Evolutionary conservation across 2,888 invertebrate genomes (phyloP), one percentile per base, ranked within the genome.

Genomic region (Caenorhabditis angaria): DNA sequence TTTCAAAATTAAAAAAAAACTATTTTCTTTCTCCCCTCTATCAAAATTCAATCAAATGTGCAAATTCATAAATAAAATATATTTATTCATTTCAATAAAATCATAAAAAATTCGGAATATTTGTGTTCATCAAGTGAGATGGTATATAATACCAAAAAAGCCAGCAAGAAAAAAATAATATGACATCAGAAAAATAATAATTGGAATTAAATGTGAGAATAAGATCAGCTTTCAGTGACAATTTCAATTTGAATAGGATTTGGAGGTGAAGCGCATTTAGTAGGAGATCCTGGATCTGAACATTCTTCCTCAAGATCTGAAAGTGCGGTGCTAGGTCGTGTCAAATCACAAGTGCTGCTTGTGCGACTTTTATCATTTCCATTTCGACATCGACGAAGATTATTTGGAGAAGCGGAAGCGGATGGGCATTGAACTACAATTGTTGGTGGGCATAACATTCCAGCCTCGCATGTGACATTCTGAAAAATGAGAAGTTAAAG

Each of bases 391-490:
- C 78, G 32, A 53, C 59, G 59, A 48, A 71, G 63, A 50, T 79
- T 76, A 54, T 72, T 76, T 8, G 80, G 80, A 10, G 80, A 80
- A 2, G 70, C 62, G 27, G 76, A 80, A 50, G 74, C 55, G 2
- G 80, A 80, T 18, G 80, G 80, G 29, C 80, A 77, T 61, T 80
- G 76, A 4, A 80, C 80, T 22, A 80, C 80, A 22, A 80, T 80
- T 1, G 76, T 72, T 22, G 80, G 80, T 14, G 80, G 80, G 47
- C 71, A 70, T 25, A 78, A 55, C 68, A 78, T 61, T 59, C 73
- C 75, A 48, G 75, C 70, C 20, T 78, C 74, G 60, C 69, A 65
- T 51, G 69, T 69, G 24, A 69, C 76, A 6, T 57, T 60, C 73
- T 73, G 58, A 35, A 67, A 67, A 22, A 22, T 22, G 6, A 10